Conservation (phyloP, 2,113 vertebrate species). For the Uropsilus gracilis region DNA sequence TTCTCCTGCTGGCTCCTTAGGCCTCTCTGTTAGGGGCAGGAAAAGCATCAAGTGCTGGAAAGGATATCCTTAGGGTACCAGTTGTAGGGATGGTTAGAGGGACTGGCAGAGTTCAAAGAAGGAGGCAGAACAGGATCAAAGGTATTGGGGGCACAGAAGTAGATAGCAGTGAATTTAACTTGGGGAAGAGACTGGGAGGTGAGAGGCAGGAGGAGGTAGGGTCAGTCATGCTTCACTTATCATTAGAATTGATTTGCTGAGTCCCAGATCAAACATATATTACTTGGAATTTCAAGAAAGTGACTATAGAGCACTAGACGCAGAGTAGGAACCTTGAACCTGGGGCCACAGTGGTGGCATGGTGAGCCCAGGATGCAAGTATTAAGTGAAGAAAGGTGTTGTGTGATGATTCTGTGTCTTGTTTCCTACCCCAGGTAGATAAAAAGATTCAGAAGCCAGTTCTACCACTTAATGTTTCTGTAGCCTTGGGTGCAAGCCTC, state of each 20-base stretch:
- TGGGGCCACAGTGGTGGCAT: too few relatives aligned
- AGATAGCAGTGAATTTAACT: background rate
- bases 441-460: background rate
- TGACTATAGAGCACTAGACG: background rate
- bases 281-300: background rate
- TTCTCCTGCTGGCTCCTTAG: background rate
- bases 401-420: fast-evolving
- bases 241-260: background rate
- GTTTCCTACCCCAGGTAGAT: background rate
- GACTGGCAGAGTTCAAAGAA: background rate
- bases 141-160: background rate
- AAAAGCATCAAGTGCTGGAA: too few relatives aligned
- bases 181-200: background rate
- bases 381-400: background rate
- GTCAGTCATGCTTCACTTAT: background rate
- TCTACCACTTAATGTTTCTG: background rate
- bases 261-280: background rate
- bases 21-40: background rate
- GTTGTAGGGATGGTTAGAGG: background rate
- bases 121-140: background rate
- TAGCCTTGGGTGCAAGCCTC: background rate
- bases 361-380: background rate
- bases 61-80: background rate
- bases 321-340: background rate
- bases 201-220: background rate